Conservation (phyloP, 2,113 vertebrate species). For the Centropus bengalensis region DNA sequence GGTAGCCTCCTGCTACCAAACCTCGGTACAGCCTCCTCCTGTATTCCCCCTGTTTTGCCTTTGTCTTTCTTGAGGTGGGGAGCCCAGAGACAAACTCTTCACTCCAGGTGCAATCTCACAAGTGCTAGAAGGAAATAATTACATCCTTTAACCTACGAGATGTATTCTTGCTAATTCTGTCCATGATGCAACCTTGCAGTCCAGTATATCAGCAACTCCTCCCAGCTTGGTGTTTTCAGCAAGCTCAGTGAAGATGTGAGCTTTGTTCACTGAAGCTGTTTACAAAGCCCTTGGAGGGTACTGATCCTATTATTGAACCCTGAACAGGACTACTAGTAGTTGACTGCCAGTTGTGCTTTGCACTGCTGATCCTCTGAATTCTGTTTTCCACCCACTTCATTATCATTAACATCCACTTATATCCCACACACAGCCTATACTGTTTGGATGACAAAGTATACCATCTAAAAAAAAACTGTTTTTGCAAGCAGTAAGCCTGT, state of each 20-base stretch:
- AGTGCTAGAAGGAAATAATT: neutral
- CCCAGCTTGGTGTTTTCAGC: neutral
- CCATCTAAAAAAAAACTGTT: neutral
- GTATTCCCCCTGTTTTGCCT: neutral
- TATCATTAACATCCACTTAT: neutral
- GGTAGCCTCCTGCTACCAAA: neutral
- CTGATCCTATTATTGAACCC: neutral
- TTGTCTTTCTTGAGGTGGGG: neutral
- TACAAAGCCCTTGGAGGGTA: neutral
- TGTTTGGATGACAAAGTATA: neutral
- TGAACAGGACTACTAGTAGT: neutral
- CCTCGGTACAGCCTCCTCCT: neutral
- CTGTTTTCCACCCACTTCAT: neutral
- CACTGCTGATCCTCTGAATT: neutral
- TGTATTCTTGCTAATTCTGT: neutral
- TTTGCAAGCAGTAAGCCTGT: neutral
- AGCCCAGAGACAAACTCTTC: neutral
- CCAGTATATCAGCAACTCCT: neutral
- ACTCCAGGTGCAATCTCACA: neutral
- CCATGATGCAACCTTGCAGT: rapidly evolving
- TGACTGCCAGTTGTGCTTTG: neutral
- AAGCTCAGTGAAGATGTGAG: neutral
- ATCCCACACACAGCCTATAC: neutral
- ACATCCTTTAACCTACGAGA: neutral
- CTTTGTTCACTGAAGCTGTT: neutral